Evolutionary conservation across 2,888 invertebrate species (phyloP).

Genomic region (Drosophila pseudotakahashii): DNA sequence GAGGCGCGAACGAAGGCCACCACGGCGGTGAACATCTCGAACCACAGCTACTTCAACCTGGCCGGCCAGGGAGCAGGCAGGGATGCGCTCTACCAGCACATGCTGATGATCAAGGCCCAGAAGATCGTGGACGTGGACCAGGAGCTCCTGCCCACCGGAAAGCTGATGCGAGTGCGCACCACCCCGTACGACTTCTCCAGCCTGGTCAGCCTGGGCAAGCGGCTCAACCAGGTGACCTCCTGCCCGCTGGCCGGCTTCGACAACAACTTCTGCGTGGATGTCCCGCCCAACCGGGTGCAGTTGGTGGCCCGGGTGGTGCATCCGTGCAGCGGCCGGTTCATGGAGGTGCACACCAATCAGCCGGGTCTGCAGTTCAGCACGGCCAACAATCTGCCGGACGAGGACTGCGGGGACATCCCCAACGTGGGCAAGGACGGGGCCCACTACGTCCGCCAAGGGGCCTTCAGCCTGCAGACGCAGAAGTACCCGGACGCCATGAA

Average conservation of each 20-base stretch:
- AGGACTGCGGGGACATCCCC: slow-evolving; percentile 85
- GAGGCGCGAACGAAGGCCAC: slow-evolving; percentile 91
- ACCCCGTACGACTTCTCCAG: slow-evolving; percentile 90
- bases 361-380: slow-evolving; percentile 97
- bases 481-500: slow-evolving; percentile 96
- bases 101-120: slow-evolving; percentile 90
- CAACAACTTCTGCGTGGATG: slow-evolving; percentile 61
- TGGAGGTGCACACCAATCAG: slow-evolving; percentile 93
- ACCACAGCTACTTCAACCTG: slow-evolving; percentile 95
- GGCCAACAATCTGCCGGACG: slow-evolving; percentile 89
- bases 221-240: slow-evolving; percentile 87
- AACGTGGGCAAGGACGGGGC: slow-evolving; percentile 89
- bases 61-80: slow-evolving; percentile 89
- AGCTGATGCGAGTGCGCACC: slow-evolving; percentile 88
- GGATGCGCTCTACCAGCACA: slow-evolving; percentile 88
- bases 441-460: slow-evolving; percentile 90
- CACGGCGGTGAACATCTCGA: slow-evolving; percentile 93
- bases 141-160: slow-evolving; percentile 90
- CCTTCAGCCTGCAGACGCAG: slow-evolving; percentile 95
- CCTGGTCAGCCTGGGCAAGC: slow-evolving; percentile 87
- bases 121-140: slow-evolving; percentile 89
- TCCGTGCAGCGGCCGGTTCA: slow-evolving; percentile 88
- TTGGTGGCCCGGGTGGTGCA: slow-evolving; percentile 89
- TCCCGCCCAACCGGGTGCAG: slow-evolving; percentile 76
- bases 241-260: slow-evolving; percentile 84